Conservation (phyloP, 2,888 invertebrate genomes). For the Octodonta nipae region DNA sequence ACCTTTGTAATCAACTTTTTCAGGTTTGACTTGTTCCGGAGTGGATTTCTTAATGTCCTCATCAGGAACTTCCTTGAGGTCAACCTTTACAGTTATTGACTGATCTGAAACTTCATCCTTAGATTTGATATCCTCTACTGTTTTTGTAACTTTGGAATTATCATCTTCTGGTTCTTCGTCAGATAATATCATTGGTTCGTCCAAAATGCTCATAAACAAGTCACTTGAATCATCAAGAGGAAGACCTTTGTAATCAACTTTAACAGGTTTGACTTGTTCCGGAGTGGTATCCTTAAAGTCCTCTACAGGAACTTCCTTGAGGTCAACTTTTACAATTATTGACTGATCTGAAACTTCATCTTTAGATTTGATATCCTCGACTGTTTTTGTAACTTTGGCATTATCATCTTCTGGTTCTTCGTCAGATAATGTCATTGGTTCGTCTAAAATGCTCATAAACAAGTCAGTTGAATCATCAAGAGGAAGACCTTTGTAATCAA, state of each 20-base stretch:
- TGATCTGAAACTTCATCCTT: too few relatives aligned
- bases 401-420: slow-evolving; percentile 2
- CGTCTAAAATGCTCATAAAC: slow-evolving; percentile 31
- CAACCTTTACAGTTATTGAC: too few relatives aligned
- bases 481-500: slow-evolving; percentile 18
- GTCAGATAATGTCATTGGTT: slow-evolving; percentile 18
- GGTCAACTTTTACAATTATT: slow-evolving; percentile 8
- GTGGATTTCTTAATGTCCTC: neutral
- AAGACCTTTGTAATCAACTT: slow-evolving; percentile 16
- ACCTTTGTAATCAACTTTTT: slow-evolving; percentile 15
- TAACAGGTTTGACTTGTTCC: slow-evolving; percentile 9
- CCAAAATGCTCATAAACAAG: slow-evolving; percentile 18
- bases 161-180: slow-evolving; percentile 12
- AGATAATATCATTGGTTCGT: slow-evolving; percentile 23
- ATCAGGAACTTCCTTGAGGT: neutral
- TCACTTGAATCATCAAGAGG: slow-evolving; percentile 19
- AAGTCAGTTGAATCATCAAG: slow-evolving; percentile 23
- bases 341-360: neutral
- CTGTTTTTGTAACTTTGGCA: slow-evolving; percentile 3
- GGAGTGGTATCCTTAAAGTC: slow-evolving; percentile 28
- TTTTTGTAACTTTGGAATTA: neutral
- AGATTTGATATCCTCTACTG: neutral
- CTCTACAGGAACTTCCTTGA: slow-evolving; percentile 20
- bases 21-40: neutral
- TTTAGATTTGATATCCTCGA: slow-evolving; percentile 1